phyloP scores from a whole-genome alignment of 1,140 invertebrate genomes.

The Brachionus manjavacas region DNA sequence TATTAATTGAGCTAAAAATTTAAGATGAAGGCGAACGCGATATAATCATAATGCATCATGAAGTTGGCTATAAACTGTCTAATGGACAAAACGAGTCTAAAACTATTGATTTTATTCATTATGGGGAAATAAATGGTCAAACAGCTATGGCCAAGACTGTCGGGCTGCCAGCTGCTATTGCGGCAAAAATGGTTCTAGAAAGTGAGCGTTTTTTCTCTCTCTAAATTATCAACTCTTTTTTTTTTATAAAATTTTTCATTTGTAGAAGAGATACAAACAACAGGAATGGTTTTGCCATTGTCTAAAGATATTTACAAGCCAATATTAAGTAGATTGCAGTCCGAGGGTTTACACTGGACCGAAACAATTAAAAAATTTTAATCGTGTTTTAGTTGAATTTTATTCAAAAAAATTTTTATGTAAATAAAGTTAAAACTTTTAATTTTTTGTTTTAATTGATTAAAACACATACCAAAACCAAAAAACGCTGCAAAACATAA shows the following conservation, averaged over 20 bases:
- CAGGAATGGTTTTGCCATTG: constrained; percentile 84
- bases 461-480: too few species aligned
- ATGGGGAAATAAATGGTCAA: constrained; percentile 69
- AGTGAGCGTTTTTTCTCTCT: constrained; percentile 61
- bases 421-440: not conserved
- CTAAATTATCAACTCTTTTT: not conserved
- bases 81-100: constrained; percentile 74
- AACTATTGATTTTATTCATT: constrained; percentile 85
- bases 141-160: constrained; percentile 95
- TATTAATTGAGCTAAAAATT: not conserved
- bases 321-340: constrained; percentile 73
- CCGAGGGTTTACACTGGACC: constrained; percentile 70
- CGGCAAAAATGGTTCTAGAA: constrained; percentile 91
- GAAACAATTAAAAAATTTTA: constrained; percentile 20
- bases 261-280: constrained; percentile 85
- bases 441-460: too few species aligned
- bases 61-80: constrained; percentile 84
- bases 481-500: too few species aligned
- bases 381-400: not conserved
- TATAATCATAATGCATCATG: constrained; percentile 85
- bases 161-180: constrained; percentile 89
- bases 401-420: not conserved
- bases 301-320: constrained; percentile 82
- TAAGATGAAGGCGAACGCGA: constrained; percentile 77
- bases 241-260: not conserved